Percentiles rank a stretch among this genome's conserved stretches.
Conservation (phyloP, 2,888 invertebrate species). For the Odontothrips loti region DNA sequence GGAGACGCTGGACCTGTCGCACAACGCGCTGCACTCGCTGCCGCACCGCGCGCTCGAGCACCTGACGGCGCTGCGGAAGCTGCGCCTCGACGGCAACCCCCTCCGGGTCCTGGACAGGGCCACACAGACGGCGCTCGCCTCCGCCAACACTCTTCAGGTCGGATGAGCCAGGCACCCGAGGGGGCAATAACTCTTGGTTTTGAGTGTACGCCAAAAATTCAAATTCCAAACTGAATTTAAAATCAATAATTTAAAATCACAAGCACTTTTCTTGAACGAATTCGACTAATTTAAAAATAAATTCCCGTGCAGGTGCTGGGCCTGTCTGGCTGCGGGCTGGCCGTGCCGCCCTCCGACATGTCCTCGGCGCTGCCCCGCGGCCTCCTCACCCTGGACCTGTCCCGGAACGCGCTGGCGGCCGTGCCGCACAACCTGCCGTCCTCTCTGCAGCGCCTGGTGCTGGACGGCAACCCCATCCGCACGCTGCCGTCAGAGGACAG, state of each 20-base stretch:
- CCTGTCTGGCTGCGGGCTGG: conserved; percentile 2
- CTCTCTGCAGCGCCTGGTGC: conserved; percentile 1
- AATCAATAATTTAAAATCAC: no score
- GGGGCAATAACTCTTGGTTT: neutral
- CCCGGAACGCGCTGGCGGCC: neutral
- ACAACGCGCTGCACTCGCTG: conserved; percentile 19
- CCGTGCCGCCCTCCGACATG: neutral
- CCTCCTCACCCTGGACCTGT: neutral
- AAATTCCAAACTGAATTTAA: neutral
- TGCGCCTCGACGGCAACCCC: conserved; percentile 11
- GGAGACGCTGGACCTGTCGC: neutral
- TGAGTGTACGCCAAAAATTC: neutral
- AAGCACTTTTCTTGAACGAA: no score
- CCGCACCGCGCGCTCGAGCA: conserved; percentile 2
- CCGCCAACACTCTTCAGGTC: neutral
- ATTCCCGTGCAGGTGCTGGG: neutral
- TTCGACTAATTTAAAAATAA: no score
- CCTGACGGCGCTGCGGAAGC: neutral
- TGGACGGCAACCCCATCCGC: conserved; percentile 13
- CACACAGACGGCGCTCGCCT: neutral
- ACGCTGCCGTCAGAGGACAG: neutral
- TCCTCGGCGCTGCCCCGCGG: neutral
- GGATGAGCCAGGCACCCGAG: neutral
- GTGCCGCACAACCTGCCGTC: neutral
- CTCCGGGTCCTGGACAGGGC: neutral